phyloP scores from a whole-genome alignment of 2,888 invertebrate genomes.

The Scelioninae gen. 1 region DNA sequence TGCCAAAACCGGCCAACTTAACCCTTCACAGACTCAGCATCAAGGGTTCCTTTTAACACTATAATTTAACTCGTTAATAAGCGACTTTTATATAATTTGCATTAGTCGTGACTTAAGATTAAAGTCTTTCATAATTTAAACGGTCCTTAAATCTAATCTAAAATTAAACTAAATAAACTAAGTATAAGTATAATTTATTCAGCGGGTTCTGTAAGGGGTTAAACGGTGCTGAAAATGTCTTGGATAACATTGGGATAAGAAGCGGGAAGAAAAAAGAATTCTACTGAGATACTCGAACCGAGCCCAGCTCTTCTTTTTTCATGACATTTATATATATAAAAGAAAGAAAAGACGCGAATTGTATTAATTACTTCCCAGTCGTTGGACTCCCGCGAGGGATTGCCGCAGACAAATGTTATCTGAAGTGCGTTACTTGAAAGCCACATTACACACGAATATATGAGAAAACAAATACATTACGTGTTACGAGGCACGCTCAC shows the following conservation, averaged over 20 bases:
- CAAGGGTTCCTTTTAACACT: slow-evolving; percentile 54
- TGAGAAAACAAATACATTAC: slow-evolving; percentile 46
- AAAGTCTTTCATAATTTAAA: slow-evolving; percentile 50
- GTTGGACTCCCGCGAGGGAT: slow-evolving; percentile 43
- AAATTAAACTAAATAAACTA: background rate
- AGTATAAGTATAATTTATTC: slow-evolving; percentile 47
- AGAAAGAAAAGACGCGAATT: slow-evolving; percentile 38
- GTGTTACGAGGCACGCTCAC: slow-evolving; percentile 60
- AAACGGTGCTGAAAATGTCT: slow-evolving; percentile 48
- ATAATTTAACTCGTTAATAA: slow-evolving; percentile 43
- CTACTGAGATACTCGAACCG: background rate
- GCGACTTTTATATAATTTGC: slow-evolving; percentile 52
- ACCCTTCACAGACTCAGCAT: slow-evolving; percentile 35
- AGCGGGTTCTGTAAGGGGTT: slow-evolving; percentile 41
- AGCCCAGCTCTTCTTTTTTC: slow-evolving; percentile 52
- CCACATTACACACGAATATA: slow-evolving; percentile 58
- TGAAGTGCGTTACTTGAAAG: slow-evolving; percentile 62
- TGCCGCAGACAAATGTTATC: slow-evolving; percentile 57
- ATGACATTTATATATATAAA: slow-evolving; percentile 63
- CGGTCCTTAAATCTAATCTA: slow-evolving; percentile 12
- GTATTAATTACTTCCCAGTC: slow-evolving; percentile 54
- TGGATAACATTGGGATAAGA: slow-evolving; percentile 42
- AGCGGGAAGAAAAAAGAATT: background rate
- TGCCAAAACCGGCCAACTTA: slow-evolving; percentile 18
- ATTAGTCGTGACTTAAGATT: slow-evolving; percentile 55